Evolutionary conservation across 2,113 vertebrate species (phyloP).

Genomic region (Haliaeetus leucogaster): DNA sequence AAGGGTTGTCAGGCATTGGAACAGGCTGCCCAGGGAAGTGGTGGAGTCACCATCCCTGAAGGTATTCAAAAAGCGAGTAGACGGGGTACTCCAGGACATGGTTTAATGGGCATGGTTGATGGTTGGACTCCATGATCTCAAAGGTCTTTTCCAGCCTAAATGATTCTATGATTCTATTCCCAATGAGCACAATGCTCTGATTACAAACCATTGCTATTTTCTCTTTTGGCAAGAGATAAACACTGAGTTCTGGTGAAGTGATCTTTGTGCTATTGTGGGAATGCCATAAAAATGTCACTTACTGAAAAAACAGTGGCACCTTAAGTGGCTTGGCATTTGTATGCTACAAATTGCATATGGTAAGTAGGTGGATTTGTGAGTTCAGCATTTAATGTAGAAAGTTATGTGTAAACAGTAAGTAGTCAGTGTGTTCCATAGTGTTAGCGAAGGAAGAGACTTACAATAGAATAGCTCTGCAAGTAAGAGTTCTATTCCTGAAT

Average conservation of each 20-base stretch:
- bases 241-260: neutral
- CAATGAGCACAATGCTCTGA: accelerated
- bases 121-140: no score
- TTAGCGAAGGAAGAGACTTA: neutral
- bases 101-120: no score
- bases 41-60: no score
- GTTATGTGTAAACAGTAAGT: neutral
- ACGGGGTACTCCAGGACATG: no score
- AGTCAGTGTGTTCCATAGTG: neutral
- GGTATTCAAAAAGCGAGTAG: no score
- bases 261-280: neutral
- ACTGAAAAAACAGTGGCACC: neutral
- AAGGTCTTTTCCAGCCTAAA: no score
- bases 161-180: neutral
- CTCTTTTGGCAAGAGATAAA: neutral
- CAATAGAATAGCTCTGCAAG: neutral
- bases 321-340: neutral
- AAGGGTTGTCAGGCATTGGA: no score
- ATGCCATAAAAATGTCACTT: neutral
- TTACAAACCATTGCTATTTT: neutral
- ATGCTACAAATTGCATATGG: neutral
- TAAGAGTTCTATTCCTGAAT: neutral
- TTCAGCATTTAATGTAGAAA: neutral
- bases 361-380: slow-evolving; percentile 10
- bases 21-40: no score